Base-by-base conservation (phyloP, 2,888 invertebrate species). In the Acleris literana region DNA sequence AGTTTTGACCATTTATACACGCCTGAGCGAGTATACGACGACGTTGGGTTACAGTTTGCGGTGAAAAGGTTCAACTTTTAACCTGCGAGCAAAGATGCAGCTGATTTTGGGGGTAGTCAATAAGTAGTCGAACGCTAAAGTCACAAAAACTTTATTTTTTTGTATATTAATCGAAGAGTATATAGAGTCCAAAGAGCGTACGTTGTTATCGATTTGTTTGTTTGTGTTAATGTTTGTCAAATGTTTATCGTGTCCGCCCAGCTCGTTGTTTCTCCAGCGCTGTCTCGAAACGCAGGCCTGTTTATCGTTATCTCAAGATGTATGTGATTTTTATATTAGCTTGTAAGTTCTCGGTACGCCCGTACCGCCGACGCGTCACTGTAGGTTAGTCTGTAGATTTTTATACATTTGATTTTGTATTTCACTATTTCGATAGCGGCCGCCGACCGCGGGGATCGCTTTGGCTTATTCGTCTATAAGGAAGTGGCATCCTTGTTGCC, bases 251-350 rank as follows among this genome's bases (percentile, higher is more conserved):
- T 83, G 84, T 85, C 87, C 86, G 87, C 85, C 87, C 88, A 79
- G 76, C 84, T 83, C 86, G 88, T 76, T 71, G 88, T 76, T 71
- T 83, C 88, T 88, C 89, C 87, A 79, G 86, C 88, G 89, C 85
- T 79, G 87, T 87, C 90, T 88, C 88, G 82, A 72, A 60, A 80
- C 43, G 57, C 79, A 83, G 82, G 83, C 85, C 87, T 88, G 88
- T 86, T 85, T 88, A 88, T 87, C 85, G 74, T 88, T 86, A 89
- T 90, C 86, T 90, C 90, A 87, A 90, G 84, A 86, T 90, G 83
- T 86, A 87, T 87, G 91, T 91, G 91, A 90, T 91, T 90, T 87
- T 85, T 55, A 84, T 82, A 81, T 76, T 90, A 89, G 87, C 72
- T 71, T 69, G 73, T 88, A 91, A 90, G 90, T 80, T 75, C 75